A percentile compares a stretch with the other conserved stretches of the same genome.
Conservation (phyloP, 2,888 invertebrate species). For the Branchipolynoe longqiensis region DNA sequence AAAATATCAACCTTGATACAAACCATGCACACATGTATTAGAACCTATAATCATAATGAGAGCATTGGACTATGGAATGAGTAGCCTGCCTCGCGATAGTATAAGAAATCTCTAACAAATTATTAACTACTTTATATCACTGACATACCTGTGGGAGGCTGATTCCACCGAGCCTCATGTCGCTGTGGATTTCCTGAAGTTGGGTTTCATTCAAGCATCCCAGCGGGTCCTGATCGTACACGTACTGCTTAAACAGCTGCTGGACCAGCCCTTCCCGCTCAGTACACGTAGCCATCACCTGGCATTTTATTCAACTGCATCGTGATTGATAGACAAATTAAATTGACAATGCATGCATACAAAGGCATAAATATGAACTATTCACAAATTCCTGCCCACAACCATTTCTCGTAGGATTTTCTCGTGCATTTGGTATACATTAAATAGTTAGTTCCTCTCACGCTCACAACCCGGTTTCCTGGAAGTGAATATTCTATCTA, state of each 20-base stretch:
- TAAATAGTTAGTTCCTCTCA: too few species aligned
- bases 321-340: not conserved
- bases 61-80: not conserved
- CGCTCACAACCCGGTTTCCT: too few species aligned
- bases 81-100: not conserved
- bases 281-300: constrained; percentile 2
- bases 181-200: constrained; percentile 76
- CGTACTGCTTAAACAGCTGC: constrained; percentile 71
- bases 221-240: constrained; percentile 73
- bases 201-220: constrained; percentile 74
- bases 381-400: not conserved
- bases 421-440: too few species aligned
- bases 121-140: not conserved
- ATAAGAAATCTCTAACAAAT: too few species aligned
- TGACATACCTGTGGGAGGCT: constrained; percentile 77
- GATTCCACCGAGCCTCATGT: constrained; percentile 78
- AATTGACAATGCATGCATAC: not conserved
- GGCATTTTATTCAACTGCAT: not conserved
- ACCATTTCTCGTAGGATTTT: too few species aligned
- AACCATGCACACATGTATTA: too few species aligned
- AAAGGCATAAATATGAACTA: not conserved
- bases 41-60: too few species aligned
- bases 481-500: too few species aligned
- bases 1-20: too few species aligned
- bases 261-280: constrained; percentile 13